These are phyloP conservation scores for Scarus forsteni DNA, from an alignment of 2,797 vertebrate genomes.

Conservation along the genomic window DNA sequence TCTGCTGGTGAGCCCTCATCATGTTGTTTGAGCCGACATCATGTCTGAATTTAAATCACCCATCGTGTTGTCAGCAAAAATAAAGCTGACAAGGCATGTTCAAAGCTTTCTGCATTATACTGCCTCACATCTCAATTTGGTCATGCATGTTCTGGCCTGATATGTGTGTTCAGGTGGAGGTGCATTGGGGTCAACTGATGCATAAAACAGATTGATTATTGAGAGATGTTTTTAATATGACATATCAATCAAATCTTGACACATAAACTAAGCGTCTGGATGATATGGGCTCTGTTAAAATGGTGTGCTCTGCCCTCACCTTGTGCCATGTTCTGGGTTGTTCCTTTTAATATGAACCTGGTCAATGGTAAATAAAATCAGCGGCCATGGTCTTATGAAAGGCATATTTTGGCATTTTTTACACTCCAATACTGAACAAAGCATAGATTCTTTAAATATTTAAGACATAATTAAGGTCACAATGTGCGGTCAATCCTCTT, in stretches of 20 bases:
- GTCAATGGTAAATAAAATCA: no score
- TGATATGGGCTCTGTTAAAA: not conserved
- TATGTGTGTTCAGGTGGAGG: not conserved
- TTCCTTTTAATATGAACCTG: no score
- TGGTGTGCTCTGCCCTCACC: no score
- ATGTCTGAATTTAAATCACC: constrained; percentile 22
- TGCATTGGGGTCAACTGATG: constrained; percentile 9
- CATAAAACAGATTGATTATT: not conserved
- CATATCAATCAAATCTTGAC: not conserved
- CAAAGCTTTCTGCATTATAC: constrained; percentile 6
- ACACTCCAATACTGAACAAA: no score
- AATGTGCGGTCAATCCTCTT: no score
- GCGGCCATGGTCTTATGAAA: no score
- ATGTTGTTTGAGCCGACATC: not conserved
- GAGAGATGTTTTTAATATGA: not conserved
- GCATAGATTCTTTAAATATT: no score
- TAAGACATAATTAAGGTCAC: no score
- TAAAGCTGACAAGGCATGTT: constrained; percentile 6
- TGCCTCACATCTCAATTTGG: constrained; percentile 13
- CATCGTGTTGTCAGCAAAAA: constrained; percentile 8
- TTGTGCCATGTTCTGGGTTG: no score
- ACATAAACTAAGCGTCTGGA: not conserved
- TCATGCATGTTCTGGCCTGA: not conserved
- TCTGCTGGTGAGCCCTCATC: constrained; percentile 5
- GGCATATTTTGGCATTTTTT: no score